Conservation (phyloP, 2,113 vertebrate genomes). For the Phrynosoma platyrhinos region DNA sequence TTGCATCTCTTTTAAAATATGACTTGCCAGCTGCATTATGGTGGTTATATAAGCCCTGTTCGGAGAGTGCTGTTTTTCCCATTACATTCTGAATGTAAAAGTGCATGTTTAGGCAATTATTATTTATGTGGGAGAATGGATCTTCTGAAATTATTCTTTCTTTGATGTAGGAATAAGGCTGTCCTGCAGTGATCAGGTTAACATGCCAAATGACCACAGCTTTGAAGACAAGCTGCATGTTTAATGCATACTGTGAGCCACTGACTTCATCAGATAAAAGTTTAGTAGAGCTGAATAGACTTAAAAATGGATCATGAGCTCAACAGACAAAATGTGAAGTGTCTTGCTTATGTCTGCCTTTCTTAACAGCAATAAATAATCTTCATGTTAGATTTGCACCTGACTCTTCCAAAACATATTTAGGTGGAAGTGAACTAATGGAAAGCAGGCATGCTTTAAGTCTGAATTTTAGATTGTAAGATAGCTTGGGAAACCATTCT, state of each 20-base stretch:
- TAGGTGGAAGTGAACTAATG: neutral
- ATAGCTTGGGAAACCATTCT: neutral
- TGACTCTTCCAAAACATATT: neutral
- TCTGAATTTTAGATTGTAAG: neutral
- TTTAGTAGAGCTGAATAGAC: conserved; percentile 68
- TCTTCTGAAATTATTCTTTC: conserved; percentile 58
- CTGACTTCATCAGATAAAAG: conserved; percentile 65
- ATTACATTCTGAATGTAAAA: conserved; percentile 60
- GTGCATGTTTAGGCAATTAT: conserved; percentile 69
- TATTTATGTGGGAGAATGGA: conserved; percentile 46
- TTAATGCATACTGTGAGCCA: conserved; percentile 61
- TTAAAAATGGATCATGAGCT: conserved; percentile 54
- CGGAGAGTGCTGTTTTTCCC: conserved; percentile 41
- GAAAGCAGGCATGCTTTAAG: neutral
- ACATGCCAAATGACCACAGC: conserved; percentile 66
- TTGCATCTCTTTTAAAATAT: conserved; percentile 29
- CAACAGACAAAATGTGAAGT: conserved; percentile 44
- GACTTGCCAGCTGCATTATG: neutral
- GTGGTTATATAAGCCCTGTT: conserved; percentile 38
- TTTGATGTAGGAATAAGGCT: conserved; percentile 73
- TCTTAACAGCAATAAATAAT: conserved; percentile 23
- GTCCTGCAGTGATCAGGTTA: conserved; percentile 72
- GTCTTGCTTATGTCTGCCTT: conserved; percentile 35
- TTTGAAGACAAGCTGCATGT: conserved; percentile 65
- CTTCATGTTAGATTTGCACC: conserved; percentile 6